Evolutionary conservation across 2,797 vertebrate species (phyloP).

Genomic region (Trachurus trachurus): DNA sequence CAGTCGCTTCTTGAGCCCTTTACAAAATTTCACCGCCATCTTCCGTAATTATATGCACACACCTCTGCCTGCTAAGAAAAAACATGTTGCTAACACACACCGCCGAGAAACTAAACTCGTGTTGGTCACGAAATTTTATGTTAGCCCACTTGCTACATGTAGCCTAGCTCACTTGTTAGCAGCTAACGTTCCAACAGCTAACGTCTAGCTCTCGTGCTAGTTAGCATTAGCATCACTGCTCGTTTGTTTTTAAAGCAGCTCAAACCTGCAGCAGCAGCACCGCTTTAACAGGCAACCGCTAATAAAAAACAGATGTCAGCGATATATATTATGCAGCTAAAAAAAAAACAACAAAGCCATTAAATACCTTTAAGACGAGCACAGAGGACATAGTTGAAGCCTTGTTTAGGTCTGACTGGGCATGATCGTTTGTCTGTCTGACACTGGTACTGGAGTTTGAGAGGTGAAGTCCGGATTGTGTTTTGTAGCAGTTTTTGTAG

Average conservation of each 20-base stretch:
- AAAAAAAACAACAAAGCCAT: too few species aligned
- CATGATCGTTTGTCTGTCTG: slow-evolving; percentile 49
- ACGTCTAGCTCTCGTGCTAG: slow-evolving; percentile 38
- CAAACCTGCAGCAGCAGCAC: slow-evolving; percentile 5
- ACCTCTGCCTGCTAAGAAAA: neutral
- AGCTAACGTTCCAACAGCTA: slow-evolving; percentile 37
- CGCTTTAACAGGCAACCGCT: neutral
- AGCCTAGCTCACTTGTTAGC: slow-evolving; percentile 56
- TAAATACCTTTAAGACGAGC: slow-evolving; percentile 61
- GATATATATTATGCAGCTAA: too few species aligned
- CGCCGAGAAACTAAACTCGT: neutral
- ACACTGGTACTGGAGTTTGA: slow-evolving; percentile 60
- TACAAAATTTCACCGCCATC: neutral
- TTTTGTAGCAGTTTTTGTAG: slow-evolving; percentile 48
- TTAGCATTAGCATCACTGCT: slow-evolving; percentile 37
- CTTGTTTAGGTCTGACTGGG: slow-evolving; percentile 67
- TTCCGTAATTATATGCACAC: neutral
- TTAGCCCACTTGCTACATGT: neutral
- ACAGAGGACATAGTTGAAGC: slow-evolving; percentile 65
- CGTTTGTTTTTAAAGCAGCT: neutral
- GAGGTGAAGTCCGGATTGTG: slow-evolving; percentile 58
- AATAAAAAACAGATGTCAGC: neutral
- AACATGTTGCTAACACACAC: neutral
- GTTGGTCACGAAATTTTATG: neutral
- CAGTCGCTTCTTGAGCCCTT: neutral